Conservation (phyloP, 1,140 invertebrate genomes). For the Brachionus calyciflorus region DNA sequence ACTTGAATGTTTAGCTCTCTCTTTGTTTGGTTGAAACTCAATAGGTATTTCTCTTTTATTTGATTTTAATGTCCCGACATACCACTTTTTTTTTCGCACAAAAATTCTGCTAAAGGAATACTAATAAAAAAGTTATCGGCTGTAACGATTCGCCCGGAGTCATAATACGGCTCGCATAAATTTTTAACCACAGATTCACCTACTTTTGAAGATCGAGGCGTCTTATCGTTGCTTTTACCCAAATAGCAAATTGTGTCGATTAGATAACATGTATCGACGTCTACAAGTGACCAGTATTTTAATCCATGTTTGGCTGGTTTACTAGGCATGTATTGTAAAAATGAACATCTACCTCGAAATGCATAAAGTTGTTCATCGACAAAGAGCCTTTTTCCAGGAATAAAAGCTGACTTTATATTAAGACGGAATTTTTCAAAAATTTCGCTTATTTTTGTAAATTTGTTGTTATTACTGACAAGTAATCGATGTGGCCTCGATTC, state of each 20-base stretch:
- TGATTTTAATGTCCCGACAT: not conserved
- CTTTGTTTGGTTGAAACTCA: not conserved
- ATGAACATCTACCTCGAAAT: not conserved
- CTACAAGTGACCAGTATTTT: not conserved
- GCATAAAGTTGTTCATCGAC: not conserved
- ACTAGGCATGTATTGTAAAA: not conserved
- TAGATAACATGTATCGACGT: not conserved
- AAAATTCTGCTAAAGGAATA: not conserved
- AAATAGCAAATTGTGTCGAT: not conserved
- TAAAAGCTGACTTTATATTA: not conserved
- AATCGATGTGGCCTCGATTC: not conserved
- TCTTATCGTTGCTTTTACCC: not conserved
- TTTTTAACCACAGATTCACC: not conserved
- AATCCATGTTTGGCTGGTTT: slow-evolving; percentile 1
- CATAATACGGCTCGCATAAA: not conserved
- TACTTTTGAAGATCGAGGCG: not conserved
- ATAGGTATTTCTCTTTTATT: not conserved
- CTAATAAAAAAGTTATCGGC: slow-evolving; percentile 9
- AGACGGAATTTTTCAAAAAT: not conserved
- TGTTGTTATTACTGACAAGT: not conserved
- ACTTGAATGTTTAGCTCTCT: not conserved
- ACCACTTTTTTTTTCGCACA: not conserved
- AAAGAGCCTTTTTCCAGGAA: not conserved
- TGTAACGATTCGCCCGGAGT: not conserved
- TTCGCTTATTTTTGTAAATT: not conserved